Evolutionary conservation across 2,113 vertebrate species (phyloP).

Genomic region (Brevimyrus niger): DNA sequence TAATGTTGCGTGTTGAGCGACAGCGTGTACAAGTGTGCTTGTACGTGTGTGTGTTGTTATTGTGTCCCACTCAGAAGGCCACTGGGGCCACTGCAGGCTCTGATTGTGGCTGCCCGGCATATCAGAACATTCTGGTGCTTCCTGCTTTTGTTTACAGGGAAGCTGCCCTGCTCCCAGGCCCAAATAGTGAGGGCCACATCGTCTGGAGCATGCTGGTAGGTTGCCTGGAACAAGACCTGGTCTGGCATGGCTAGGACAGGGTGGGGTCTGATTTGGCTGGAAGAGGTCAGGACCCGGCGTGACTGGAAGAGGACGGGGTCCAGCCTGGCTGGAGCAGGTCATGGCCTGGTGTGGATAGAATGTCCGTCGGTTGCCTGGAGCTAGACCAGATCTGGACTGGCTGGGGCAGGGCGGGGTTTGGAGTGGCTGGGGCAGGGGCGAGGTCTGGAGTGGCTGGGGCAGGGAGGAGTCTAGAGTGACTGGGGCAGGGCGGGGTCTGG

Average conservation of each 20-base stretch:
- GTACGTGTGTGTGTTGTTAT: not conserved
- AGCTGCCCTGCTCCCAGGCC: slow-evolving; percentile 27
- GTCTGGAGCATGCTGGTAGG: not conserved
- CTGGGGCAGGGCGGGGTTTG: not conserved
- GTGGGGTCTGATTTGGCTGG: not conserved
- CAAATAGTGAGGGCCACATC: slow-evolving; percentile 18
- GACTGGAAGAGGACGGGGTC: not conserved
- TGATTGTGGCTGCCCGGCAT: slow-evolving; percentile 53
- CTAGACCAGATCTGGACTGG: not conserved
- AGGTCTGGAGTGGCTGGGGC: too few relatives aligned
- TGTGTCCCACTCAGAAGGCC: slow-evolving; percentile 18
- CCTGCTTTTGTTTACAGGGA: slow-evolving; percentile 71
- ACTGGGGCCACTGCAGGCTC: slow-evolving; percentile 38
- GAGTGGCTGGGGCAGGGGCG: not conserved
- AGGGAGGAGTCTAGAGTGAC: too few relatives aligned
- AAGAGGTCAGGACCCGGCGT: not conserved
- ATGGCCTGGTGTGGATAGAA: not conserved
- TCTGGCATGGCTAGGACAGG: not conserved
- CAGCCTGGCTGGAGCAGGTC: not conserved
- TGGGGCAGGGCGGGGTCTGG: too few relatives aligned
- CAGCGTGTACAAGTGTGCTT: not conserved
- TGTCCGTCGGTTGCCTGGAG: too few relatives aligned
- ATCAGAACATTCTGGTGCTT: slow-evolving; percentile 67
- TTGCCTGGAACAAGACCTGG: not conserved
- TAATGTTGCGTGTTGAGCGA: not conserved